Conservation (phyloP, 2,888 invertebrate genomes). For the Neoascia interrupta region DNA sequence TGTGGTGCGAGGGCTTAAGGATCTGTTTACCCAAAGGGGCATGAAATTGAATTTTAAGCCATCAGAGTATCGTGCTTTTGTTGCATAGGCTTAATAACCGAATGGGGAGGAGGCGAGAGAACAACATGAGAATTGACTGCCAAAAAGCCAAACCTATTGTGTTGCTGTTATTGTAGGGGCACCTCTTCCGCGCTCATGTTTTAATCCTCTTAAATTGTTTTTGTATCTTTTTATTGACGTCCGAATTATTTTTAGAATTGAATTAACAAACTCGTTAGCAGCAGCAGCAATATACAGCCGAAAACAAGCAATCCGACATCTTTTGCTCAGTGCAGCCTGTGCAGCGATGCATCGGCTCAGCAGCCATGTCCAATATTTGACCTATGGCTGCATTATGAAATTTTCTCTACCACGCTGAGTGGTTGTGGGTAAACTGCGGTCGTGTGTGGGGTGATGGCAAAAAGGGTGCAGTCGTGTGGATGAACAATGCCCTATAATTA, state of each 20-base stretch:
- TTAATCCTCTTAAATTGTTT: slow-evolving; percentile 56
- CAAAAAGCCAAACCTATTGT: slow-evolving; percentile 56
- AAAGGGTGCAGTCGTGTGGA: slow-evolving; percentile 44
- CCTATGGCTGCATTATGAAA: slow-evolving; percentile 18
- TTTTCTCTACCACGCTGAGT: slow-evolving; percentile 12
- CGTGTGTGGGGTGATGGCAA: no score
- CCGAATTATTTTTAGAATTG: slow-evolving; percentile 49
- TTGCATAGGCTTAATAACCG: no score
- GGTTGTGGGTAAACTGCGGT: neutral
- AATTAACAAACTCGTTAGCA: slow-evolving; percentile 62
- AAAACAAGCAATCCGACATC: no score
- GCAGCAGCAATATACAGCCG: slow-evolving; percentile 4
- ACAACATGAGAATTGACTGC: slow-evolving; percentile 20
- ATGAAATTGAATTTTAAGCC: slow-evolving; percentile 76
- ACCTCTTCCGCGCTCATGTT: slow-evolving; percentile 10
- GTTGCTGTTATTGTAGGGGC: slow-evolving; percentile 53
- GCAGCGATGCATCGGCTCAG: slow-evolving; percentile 5
- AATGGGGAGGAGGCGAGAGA: slow-evolving; percentile 1
- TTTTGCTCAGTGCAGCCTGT: slow-evolving; percentile 19
- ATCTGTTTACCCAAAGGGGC: slow-evolving; percentile 73
- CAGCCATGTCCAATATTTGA: slow-evolving; percentile 8
- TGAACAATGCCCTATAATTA: slow-evolving; percentile 40
- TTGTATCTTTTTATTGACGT: slow-evolving; percentile 35
- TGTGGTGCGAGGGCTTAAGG: slow-evolving; percentile 21
- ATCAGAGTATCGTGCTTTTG: no score